Evolutionary conservation across 2,113 vertebrate genomes (phyloP).

Genomic region (Anser cygnoides): DNA sequence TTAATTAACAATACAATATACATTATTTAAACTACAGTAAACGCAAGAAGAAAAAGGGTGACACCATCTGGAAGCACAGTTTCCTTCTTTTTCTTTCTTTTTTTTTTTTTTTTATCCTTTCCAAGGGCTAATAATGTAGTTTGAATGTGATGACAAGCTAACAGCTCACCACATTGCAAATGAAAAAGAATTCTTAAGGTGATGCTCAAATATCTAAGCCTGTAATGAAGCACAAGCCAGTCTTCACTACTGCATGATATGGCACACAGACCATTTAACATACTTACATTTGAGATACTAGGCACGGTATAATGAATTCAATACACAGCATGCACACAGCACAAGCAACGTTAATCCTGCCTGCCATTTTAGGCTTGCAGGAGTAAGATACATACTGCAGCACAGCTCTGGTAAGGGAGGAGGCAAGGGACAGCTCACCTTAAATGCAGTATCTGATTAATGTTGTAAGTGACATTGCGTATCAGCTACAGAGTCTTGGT

Average conservation of each 20-base stretch:
- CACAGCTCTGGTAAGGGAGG: constrained; percentile 74
- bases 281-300: constrained; percentile 82
- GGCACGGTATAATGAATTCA: constrained; percentile 83
- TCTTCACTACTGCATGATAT: constrained; percentile 76
- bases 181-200: constrained; percentile 78
- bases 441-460: constrained; percentile 91
- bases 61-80: constrained; percentile 80
- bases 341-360: constrained; percentile 84
- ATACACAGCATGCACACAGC: constrained; percentile 82
- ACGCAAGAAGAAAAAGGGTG: constrained; percentile 79
- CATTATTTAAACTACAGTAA: constrained; percentile 86
- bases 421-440: constrained; percentile 83
- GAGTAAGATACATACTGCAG: constrained; percentile 77
- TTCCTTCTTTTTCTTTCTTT: constrained; percentile 73
- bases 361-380: constrained; percentile 83
- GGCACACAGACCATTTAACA: constrained; percentile 83
- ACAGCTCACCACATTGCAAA: constrained; percentile 69
- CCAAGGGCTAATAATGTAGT: constrained; percentile 71
- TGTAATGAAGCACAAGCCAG: constrained; percentile 75
- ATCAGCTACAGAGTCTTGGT: constrained; percentile 88
- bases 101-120: constrained; percentile 59
- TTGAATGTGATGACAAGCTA: constrained; percentile 77
- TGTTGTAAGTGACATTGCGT: constrained; percentile 89
- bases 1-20: constrained; percentile 90
- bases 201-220: constrained; percentile 74